Evolutionary conservation across 2,113 vertebrate species (phyloP).

Genomic region (Carassius gibelio): DNA sequence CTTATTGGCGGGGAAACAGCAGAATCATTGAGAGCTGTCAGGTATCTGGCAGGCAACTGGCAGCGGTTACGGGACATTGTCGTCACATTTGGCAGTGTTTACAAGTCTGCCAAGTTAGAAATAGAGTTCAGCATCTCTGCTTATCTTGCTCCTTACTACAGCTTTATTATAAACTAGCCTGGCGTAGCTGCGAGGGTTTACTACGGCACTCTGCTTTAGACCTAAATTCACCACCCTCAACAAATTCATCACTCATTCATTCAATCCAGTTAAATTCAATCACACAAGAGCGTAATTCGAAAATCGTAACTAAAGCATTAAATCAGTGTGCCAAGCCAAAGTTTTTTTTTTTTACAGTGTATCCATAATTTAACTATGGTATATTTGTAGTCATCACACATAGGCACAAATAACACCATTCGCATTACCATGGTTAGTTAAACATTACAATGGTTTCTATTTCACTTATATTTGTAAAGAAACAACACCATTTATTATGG

Average conservation of each 20-base stretch:
- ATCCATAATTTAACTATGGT: not conserved
- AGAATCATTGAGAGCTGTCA: conserved; percentile 67
- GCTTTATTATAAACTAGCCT: conserved; percentile 39
- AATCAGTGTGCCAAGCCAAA: not conserved
- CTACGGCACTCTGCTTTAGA: conserved; percentile 29
- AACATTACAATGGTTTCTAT: not conserved
- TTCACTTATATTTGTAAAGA: not conserved
- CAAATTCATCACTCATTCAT: not conserved
- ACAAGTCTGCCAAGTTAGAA: conserved; percentile 53
- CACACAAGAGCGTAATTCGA: too few species aligned
- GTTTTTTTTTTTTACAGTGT: not conserved
- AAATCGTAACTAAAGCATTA: not conserved
- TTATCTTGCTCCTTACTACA: conserved; percentile 49
- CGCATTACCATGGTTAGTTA: not conserved
- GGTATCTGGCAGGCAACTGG: conserved; percentile 66
- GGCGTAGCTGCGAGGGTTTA: conserved; percentile 16
- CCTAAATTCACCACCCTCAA: not conserved
- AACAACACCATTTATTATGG: not conserved
- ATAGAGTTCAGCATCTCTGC: conserved; percentile 52
- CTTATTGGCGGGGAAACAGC: conserved; percentile 59
- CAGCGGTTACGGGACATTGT: conserved; percentile 60
- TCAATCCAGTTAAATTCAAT: not conserved
- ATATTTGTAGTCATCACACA: not conserved
- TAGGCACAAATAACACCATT: not conserved
- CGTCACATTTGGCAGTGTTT: conserved; percentile 69